Evolutionary conservation across 2,888 invertebrate genomes (phyloP), one percentile per base, ranked within the genome.

Genomic region (Pseudococcus viburni): DNA sequence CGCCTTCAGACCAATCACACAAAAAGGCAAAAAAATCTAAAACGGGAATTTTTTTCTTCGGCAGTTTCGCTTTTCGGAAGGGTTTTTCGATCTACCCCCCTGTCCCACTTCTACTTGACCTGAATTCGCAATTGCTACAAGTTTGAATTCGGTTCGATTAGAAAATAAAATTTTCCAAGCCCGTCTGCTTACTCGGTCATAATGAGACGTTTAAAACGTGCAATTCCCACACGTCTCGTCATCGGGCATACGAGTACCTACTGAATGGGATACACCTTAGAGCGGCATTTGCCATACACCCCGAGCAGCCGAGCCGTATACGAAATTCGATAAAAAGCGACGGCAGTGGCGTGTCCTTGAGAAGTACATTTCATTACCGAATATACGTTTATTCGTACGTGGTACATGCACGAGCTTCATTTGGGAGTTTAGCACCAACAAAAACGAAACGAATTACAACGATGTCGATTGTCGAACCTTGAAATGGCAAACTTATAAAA

Each of bases 151-250:
- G 11, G 15, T 51, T 51, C 51, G 17, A 51, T 51, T 46, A 46
- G 12, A 51, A 51, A 51, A 51, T 51, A 15, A 51, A 51, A 51
- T 51, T 51, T 51, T 51, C 15, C 51, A 51, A 51, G 12, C 11
- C 17, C 12, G 46, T 11, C 46, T 46, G 8, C 46, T 15, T 15
- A 55, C 17, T 59, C 59, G 59, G 7, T 59, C n/a, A 59, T 19
- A 59, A n/a, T 19, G 59, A 59, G 19, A 59, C 19, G 55, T 55
- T n/a, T 19, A 59, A 59, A 19, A 59, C 6, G 19, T 9, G n/a
- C n/a, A 59, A 59, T 59, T 59, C 59, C 59, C 59, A 59, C 19
- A 59, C 19, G 59, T 59, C 59, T 59, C 59, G 59, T 59, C 19
- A 59, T 59, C n/a, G 19, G 11, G 9, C n/a, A 59, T 33, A 33